phyloP scores from a whole-genome alignment of 2,797 vertebrate species.

The Anabacerthia variegaticeps region DNA sequence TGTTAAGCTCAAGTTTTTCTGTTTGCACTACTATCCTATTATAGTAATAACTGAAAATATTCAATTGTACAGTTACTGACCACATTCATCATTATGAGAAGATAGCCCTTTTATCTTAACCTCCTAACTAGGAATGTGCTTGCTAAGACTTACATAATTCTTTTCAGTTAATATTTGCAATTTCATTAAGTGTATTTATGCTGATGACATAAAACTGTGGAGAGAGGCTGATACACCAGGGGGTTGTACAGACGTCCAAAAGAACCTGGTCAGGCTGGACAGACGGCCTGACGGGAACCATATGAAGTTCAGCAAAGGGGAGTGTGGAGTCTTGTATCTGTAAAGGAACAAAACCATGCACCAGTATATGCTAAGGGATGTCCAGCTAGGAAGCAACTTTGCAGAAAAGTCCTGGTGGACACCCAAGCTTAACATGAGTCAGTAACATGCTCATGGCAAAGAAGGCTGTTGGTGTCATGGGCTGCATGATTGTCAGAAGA shows the following conservation, averaged over 20 bases:
- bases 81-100: not conserved
- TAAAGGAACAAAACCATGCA: accelerated
- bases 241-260: not conserved
- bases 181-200: not conserved
- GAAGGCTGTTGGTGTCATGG: accelerated
- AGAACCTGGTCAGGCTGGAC: not conserved
- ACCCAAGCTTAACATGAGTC: accelerated
- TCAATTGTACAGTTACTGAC: not conserved
- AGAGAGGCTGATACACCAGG: accelerated
- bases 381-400: not conserved
- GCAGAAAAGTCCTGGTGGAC: not conserved
- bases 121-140: not conserved
- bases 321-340: not conserved
- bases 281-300: not conserved
- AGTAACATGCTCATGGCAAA: accelerated
- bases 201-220: not conserved
- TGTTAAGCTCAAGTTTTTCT: not conserved
- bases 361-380: too few relatives aligned
- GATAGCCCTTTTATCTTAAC: not conserved
- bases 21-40: not conserved
- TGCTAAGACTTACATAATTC: not conserved
- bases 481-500: not conserved
- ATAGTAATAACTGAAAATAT: not conserved
- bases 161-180: not conserved
- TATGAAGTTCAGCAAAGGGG: not conserved